phyloP scores from a whole-genome alignment of 2,113 vertebrate species.

The Callorhinus ursinus region DNA sequence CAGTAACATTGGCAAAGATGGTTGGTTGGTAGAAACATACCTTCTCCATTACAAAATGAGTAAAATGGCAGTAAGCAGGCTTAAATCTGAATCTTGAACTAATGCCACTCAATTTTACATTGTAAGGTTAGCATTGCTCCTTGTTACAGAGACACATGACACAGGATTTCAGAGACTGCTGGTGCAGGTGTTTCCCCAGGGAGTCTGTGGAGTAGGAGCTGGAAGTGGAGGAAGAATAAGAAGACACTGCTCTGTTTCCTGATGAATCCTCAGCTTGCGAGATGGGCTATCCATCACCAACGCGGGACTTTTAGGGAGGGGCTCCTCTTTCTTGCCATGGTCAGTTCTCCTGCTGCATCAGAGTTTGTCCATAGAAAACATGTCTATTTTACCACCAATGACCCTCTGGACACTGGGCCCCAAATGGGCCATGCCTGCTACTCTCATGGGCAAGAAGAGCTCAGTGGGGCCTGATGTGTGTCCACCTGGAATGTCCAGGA shows the following conservation, averaged over 20 bases:
- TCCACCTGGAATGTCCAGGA: no score
- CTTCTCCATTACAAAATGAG: not conserved
- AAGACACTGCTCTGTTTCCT: not conserved
- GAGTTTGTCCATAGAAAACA: not conserved
- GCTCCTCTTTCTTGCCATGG: fast-evolving
- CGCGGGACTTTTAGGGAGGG: not conserved
- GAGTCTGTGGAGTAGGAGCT: fast-evolving
- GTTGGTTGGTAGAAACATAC: not conserved
- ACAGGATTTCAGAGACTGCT: not conserved
- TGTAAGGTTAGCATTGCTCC: not conserved
- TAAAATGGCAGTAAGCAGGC: not conserved
- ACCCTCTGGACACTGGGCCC: not conserved
- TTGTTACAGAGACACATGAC: not conserved
- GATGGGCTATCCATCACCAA: not conserved
- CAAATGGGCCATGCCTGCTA: not conserved
- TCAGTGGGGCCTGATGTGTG: fast-evolving
- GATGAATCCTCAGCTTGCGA: no score
- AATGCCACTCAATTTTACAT: not conserved
- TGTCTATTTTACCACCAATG: not conserved
- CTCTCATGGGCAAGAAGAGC: not conserved
- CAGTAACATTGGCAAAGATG: not conserved
- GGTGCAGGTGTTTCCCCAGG: not conserved
- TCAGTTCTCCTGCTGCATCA: not conserved
- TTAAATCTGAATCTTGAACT: not conserved
- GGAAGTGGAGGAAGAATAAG: not conserved